Evolutionary conservation across 1,140 invertebrate species (phyloP), one percentile per base, ranked within the genome.

Genomic region (Mercenaria mercenaria): DNA sequence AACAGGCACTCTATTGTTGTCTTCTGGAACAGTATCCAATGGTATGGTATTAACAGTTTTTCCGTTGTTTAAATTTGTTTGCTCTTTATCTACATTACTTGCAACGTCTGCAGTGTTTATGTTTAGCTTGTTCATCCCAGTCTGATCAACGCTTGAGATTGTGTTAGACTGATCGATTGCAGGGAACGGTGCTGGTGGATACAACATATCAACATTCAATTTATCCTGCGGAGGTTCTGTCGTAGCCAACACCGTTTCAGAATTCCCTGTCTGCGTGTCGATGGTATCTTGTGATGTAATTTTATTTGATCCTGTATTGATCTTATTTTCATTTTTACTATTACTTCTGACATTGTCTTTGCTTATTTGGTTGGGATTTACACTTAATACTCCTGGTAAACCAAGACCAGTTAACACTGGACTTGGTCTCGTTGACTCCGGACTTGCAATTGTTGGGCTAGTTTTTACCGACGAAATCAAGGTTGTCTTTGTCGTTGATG

Each of bases 171-270:
- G 43, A 15, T 52, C 23, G 18, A 23, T n/a, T 23, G n/a, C 32
- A 10, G 76, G 76, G 47, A 79, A 79, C 1, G 76, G 76, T 3
- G 76, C 76, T 4, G 76, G 76, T 34, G 76, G 76, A n/a, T 79
- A 79, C 20, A 79, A 29, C 32, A 79, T 79, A 39, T 79, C 76
- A 50, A 79, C 76, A 1, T 79, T 79, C 18, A 79, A n/a, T 4
- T 79, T 79, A n/a, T 72, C 34, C 15, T 15, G 23, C 0, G 34
- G 11, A 20, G 34, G 26, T 8, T 29, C 15, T 4, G 37, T 39
- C 18, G 61, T 67, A n/a, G n/a, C n/a, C n/a, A n/a, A n/a, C n/a
- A n/a, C n/a, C n/a, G n/a, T n/a, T 32, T 4, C 29, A 32, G 61
- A 32, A n/a, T 32, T 67, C 3, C 29, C 61, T 32, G 8, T 18